These are phyloP conservation scores for Atherinomorus stipes DNA, from an alignment of 2,113 vertebrate genomes.

Conservation along the genomic window DNA sequence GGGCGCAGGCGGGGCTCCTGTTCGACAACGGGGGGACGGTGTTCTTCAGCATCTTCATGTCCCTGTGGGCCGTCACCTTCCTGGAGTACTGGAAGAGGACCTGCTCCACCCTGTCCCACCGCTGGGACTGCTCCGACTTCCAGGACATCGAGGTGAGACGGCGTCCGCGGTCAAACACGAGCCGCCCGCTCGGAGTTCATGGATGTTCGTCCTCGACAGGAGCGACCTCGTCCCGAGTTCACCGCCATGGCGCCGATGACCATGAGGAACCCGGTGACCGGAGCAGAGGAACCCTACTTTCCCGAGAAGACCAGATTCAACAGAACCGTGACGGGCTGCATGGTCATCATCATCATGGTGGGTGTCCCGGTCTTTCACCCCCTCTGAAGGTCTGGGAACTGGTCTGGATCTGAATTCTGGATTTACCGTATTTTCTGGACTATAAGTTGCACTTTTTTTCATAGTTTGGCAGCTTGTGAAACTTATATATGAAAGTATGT, in stretches of 20 bases:
- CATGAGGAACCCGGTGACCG: conserved; percentile 84
- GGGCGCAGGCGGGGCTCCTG: conserved; percentile 79
- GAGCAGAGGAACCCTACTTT: conserved; percentile 85
- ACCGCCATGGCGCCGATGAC: conserved; percentile 82
- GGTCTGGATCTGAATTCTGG: too few relatives aligned
- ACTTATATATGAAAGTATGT: too few relatives aligned
- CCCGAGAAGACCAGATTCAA: conserved; percentile 72
- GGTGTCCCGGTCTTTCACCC: conserved; percentile 33
- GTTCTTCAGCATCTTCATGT: conserved; percentile 87
- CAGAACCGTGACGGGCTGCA: conserved; percentile 79
- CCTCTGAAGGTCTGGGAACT: too few relatives aligned
- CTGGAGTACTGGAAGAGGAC: conserved; percentile 87
- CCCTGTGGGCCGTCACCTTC: conserved; percentile 86
- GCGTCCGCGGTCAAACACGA: not conserved
- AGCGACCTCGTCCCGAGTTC: conserved; percentile 84
- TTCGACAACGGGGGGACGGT: conserved; percentile 86
- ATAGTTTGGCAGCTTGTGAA: too few relatives aligned
- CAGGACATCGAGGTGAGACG: conserved; percentile 78
- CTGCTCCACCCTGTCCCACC: conserved; percentile 80
- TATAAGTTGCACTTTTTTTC: too few relatives aligned
- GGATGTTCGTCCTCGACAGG: conserved; percentile 52
- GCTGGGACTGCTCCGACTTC: conserved; percentile 86
- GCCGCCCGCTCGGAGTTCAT: not conserved
- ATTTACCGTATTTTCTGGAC: too few relatives aligned
- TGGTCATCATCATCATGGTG: conserved; percentile 86